phyloP scores from a whole-genome alignment of 2,113 vertebrate genomes.

The Cricetomys ansorgei region DNA sequence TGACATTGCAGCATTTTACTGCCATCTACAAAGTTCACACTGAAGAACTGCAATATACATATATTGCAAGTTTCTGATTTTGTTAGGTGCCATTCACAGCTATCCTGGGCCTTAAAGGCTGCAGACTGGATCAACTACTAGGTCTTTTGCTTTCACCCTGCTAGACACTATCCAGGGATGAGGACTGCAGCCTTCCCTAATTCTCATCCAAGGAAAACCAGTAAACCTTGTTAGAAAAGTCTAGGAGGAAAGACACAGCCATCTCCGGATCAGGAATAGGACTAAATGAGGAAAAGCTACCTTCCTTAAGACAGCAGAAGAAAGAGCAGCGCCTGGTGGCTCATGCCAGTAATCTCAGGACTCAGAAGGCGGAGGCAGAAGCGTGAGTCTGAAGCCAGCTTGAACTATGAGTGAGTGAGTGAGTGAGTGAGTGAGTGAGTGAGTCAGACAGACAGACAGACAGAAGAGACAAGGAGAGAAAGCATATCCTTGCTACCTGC shows the following conservation, averaged over 20 bases:
- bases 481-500: neutral
- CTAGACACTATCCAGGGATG: neutral
- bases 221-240: neutral
- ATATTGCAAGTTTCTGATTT: neutral
- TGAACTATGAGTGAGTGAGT: neutral
- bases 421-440: neutral
- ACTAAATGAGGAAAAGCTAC: neutral
- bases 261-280: neutral
- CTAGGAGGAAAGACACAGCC: neutral
- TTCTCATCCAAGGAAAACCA: conserved; percentile 34
- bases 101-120: neutral
- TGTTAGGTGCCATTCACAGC: neutral
- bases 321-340: neutral
- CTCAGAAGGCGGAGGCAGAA: neutral
- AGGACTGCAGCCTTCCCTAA: neutral
- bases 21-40: neutral
- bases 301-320: conserved; percentile 6
- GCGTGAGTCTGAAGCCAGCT: neutral
- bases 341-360: neutral
- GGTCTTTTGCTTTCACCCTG: neutral
- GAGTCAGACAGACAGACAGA: rapidly evolving
- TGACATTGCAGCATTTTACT: neutral
- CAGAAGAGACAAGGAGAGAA: neutral
- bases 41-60: neutral
- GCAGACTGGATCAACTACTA: neutral